These are phyloP conservation scores for Sporophila hypoxantha DNA, from an alignment of 2,113 vertebrate species.

Conservation along the genomic window DNA sequence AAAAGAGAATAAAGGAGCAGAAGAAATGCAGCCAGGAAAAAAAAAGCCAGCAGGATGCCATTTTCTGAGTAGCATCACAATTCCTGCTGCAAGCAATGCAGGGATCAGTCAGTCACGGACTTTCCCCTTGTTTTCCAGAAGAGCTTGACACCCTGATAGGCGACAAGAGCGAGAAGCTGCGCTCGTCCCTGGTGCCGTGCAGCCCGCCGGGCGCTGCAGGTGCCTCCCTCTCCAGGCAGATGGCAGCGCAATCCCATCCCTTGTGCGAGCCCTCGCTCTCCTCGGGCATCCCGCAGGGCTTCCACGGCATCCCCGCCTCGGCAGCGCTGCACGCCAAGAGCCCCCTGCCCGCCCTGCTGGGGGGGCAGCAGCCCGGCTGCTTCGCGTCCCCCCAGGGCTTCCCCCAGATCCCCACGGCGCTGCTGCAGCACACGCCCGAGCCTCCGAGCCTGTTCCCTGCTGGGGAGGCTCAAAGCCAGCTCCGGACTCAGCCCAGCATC, in stretches of 20 bases:
- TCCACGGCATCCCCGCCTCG: slow-evolving; percentile 42
- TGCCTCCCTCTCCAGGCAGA: slow-evolving; percentile 52
- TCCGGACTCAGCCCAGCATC: slow-evolving; percentile 54
- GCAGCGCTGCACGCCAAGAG: slow-evolving; percentile 56
- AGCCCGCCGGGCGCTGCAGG: slow-evolving; percentile 38
- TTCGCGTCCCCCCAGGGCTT: slow-evolving; percentile 67
- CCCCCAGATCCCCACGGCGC: slow-evolving; percentile 61
- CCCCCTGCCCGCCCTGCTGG: slow-evolving; percentile 52
- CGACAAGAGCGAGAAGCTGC: slow-evolving; percentile 77
- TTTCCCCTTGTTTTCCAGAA: slow-evolving; percentile 69
- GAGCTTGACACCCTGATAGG: slow-evolving; percentile 88
- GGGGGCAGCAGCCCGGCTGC: slow-evolving; percentile 54
- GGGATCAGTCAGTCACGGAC: neutral
- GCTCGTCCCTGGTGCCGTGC: slow-evolving; percentile 54
- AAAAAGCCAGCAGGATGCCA: neutral
- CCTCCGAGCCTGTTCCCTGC: slow-evolving; percentile 57
- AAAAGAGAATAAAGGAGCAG: neutral
- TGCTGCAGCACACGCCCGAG: slow-evolving; percentile 64
- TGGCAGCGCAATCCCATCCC: slow-evolving; percentile 34
- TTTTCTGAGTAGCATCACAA: neutral
- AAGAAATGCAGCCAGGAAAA: neutral
- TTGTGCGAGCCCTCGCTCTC: slow-evolving; percentile 49
- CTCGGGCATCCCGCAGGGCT: slow-evolving; percentile 31
- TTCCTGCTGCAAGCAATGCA: neutral
- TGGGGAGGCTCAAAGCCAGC: slow-evolving; percentile 62